Evolutionary conservation across 2,797 vertebrate genomes (phyloP).

Genomic region (Pteropus rufus): DNA sequence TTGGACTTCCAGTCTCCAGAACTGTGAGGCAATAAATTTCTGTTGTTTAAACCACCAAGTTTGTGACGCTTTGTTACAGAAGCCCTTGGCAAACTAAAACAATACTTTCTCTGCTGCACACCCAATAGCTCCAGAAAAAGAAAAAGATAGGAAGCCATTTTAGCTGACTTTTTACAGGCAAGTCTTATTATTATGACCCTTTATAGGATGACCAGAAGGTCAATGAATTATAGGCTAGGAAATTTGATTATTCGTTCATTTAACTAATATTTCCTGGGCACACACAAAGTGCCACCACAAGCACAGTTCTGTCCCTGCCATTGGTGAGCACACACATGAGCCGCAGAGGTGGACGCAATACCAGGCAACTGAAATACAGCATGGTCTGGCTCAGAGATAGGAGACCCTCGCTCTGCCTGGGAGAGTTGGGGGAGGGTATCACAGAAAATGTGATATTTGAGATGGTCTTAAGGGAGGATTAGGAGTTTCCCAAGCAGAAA

Average conservation of each 20-base stretch:
- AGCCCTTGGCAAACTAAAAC: neutral
- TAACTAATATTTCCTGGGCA: neutral
- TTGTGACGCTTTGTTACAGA: neutral
- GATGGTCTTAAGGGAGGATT: neutral
- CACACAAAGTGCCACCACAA: neutral
- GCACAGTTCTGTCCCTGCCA: rapidly evolving
- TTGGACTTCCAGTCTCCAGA: neutral
- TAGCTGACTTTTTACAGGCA: neutral
- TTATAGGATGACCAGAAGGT: neutral
- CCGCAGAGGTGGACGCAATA: neutral
- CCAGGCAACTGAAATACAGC: neutral
- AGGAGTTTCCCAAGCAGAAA: neutral
- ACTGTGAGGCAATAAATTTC: neutral
- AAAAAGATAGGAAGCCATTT: neutral
- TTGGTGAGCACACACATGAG: neutral
- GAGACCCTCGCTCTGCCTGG: neutral
- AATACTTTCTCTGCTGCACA: neutral
- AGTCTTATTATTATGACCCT: neutral
- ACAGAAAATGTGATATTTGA: neutral
- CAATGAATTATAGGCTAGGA: neutral
- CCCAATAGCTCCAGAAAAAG: neutral
- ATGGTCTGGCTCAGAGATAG: neutral
- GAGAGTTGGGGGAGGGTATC: neutral
- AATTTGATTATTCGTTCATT: neutral
- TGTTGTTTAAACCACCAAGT: neutral